phyloP scores from a whole-genome alignment of 2,113 vertebrate genomes.

The Conger conger region DNA sequence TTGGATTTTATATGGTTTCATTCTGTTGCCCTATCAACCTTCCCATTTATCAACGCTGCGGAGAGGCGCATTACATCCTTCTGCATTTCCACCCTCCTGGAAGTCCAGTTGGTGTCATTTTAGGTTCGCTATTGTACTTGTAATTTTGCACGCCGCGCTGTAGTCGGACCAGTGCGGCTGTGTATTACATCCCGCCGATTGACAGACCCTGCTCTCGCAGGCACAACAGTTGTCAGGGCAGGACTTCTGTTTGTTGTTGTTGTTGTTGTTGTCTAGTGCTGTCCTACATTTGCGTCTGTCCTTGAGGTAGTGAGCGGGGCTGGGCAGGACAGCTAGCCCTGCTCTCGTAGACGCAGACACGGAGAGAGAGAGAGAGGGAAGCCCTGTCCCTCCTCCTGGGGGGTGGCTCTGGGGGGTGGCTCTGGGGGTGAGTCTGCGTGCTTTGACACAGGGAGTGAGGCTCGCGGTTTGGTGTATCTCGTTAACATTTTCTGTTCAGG shows the following conservation, averaged over 20 bases:
- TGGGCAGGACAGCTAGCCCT: neutral
- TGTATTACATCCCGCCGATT: neutral
- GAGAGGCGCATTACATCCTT: slow-evolving; percentile 34
- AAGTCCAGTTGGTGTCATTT: neutral
- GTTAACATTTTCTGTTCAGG: slow-evolving; percentile 74
- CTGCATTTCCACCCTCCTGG: neutral
- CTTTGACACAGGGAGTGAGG: slow-evolving; percentile 25
- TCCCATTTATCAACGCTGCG: slow-evolving; percentile 33
- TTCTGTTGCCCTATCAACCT: slow-evolving; percentile 35
- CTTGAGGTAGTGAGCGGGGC: neutral
- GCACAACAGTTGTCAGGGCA: neutral
- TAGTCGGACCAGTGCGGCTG: neutral
- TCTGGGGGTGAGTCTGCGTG: slow-evolving; percentile 21
- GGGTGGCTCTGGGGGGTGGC: slow-evolving; percentile 16
- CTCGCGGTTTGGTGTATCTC: slow-evolving; percentile 65
- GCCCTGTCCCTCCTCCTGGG: slow-evolving; percentile 35
- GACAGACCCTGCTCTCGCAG: neutral
- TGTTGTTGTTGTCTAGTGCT: neutral
- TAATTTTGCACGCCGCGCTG: neutral
- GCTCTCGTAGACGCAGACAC: slow-evolving; percentile 12
- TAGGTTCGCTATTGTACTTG: neutral
- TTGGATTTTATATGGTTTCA: slow-evolving; percentile 46
- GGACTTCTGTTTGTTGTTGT: neutral
- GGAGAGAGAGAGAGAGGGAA: slow-evolving; percentile 13
- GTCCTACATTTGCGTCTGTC: neutral